Conservation (phyloP, 2,797 vertebrate genomes). For the Enteromius thamalakanensis region DNA sequence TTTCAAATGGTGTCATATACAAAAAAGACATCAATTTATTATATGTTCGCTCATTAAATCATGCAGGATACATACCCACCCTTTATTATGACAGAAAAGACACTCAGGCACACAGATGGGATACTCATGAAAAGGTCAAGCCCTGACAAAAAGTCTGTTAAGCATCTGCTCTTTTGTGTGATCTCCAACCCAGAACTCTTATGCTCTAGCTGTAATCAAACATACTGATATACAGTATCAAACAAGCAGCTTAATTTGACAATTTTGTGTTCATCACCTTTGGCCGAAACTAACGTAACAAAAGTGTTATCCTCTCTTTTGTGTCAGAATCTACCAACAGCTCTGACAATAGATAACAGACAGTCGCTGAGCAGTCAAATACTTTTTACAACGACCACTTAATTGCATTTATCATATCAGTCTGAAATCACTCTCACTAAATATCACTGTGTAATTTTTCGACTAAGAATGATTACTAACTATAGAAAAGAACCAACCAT, state of each 20-base stretch:
- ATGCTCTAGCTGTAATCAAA: not conserved
- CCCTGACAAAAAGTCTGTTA: constrained; percentile 6
- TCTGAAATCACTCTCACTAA: not conserved
- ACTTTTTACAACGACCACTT: not conserved
- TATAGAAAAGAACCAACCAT: not conserved
- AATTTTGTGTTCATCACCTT: not conserved
- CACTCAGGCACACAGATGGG: not conserved
- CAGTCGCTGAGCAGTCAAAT: not conserved
- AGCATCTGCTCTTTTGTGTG: not conserved
- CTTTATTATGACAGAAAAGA: not conserved
- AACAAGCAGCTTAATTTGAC: not conserved
- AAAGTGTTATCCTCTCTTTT: not conserved
- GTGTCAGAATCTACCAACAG: not conserved
- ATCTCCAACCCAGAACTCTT: constrained; percentile 2
- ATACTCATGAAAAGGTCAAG: not conserved
- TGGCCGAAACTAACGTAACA: not conserved
- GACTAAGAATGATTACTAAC: not conserved
- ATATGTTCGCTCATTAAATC: not conserved
- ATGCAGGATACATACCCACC: not conserved
- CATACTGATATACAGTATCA: not conserved
- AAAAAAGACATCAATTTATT: not conserved
- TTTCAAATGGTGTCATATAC: not conserved
- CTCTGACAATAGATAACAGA: not conserved
- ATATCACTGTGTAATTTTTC: not conserved
- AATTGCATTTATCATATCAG: not conserved